Evolutionary conservation across 2,888 invertebrate genomes (phyloP).

Genomic region (Aporophyla nigra): DNA sequence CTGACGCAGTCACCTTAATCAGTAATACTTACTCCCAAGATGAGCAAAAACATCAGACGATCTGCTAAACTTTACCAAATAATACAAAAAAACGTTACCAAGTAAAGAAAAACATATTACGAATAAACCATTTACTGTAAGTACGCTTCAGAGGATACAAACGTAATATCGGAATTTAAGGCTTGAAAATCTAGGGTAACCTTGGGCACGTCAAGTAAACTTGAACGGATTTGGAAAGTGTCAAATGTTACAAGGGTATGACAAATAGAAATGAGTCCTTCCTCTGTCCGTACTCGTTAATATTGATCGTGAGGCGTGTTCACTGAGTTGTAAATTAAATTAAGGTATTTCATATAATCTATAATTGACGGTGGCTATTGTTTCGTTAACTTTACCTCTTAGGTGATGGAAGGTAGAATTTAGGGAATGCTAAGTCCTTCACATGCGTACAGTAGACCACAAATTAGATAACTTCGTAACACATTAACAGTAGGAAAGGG

Average conservation of each 20-base stretch:
- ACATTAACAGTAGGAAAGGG: no score
- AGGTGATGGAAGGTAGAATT: neutral
- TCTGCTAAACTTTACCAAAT: neutral
- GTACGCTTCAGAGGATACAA: slow-evolving; percentile 18
- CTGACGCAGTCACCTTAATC: no score
- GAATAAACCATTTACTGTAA: slow-evolving; percentile 10
- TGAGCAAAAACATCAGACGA: slow-evolving; percentile 2
- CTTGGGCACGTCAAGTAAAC: slow-evolving; percentile 5
- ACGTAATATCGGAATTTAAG: neutral
- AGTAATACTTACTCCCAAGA: neutral
- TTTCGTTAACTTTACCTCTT: neutral
- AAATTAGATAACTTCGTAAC: neutral
- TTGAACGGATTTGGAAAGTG: slow-evolving; percentile 23
- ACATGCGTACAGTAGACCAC: neutral
- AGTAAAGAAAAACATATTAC: slow-evolving; percentile 5
- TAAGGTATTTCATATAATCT: neutral
- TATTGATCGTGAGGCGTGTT: neutral
- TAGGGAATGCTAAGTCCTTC: neutral
- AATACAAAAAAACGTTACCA: neutral
- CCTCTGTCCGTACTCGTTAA: neutral
- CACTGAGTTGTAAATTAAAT: neutral
- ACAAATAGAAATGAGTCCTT: slow-evolving; percentile 15
- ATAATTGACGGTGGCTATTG: neutral
- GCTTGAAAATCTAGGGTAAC: slow-evolving; percentile 3
- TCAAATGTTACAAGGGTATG: slow-evolving; percentile 31